These are phyloP conservation scores for Ecdyonurus torrentis DNA, from an alignment of 2,888 invertebrate genomes.

Conservation along the genomic window DNA sequence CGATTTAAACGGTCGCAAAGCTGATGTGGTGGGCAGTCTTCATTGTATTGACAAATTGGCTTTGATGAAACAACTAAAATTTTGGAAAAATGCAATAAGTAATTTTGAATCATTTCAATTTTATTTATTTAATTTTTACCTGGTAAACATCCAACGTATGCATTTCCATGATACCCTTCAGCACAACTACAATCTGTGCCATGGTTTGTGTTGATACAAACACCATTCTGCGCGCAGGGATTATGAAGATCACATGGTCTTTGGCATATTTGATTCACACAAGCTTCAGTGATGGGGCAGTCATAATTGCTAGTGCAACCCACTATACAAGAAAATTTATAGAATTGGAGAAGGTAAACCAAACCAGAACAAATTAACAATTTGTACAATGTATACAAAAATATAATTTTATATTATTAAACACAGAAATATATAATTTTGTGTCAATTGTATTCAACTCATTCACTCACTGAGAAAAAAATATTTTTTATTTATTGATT, in stretches of 20 bases:
- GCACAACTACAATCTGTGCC: constrained; percentile 71
- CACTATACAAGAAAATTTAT: too few species aligned
- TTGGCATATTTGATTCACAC: constrained; percentile 69
- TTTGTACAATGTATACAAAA: too few species aligned
- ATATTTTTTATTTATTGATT: too few species aligned
- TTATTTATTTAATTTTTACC: constrained; percentile 32
- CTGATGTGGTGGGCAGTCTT: constrained; percentile 75
- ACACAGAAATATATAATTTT: too few species aligned
- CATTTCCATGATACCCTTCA: constrained; percentile 76
- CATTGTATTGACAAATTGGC: constrained; percentile 71
- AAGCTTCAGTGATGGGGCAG: constrained; percentile 71
- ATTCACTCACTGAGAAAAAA: not conserved
- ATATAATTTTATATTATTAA: too few species aligned
- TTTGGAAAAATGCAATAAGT: not conserved
- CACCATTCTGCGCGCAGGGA: constrained; percentile 67
- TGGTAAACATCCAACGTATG: constrained; percentile 61
- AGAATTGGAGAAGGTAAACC: not conserved
- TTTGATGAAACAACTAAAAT: constrained; percentile 28
- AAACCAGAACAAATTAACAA: too few species aligned
- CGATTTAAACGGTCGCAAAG: constrained; percentile 71
- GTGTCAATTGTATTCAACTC: too few species aligned
- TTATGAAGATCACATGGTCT: constrained; percentile 73
- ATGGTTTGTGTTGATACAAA: constrained; percentile 77
- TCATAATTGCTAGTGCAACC: constrained; percentile 76
- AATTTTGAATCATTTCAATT: not conserved